Base-by-base conservation (phyloP, 2,888 invertebrate genomes). In the Athalia circularis region DNA sequence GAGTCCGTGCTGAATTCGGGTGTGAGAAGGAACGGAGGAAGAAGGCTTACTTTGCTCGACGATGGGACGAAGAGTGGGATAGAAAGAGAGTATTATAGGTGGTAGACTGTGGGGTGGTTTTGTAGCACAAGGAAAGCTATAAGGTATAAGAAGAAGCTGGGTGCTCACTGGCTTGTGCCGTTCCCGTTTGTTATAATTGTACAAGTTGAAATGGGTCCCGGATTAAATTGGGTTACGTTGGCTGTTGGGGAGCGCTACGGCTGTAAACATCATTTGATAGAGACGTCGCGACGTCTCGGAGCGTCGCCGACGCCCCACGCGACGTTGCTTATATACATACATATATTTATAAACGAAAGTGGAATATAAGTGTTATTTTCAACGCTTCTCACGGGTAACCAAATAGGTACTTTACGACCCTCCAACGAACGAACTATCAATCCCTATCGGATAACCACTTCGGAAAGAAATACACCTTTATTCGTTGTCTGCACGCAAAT, bases 181-280 rank as follows among this genome's bases (percentile, higher is more conserved):
- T 59, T 72, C 72, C 47, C 72, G 59, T 72, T 72, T 72, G 72
- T 72, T 72, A 72, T 72, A 72, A 72, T 72, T 72, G 72, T 72
- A 72, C 72, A 72, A 72, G 72, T 72, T 72, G 57, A 72, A 72
- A 72, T 72, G 72, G 72, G 72, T 59, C 72, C 47, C 29, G 72
- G 72, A 72, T 72, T 59, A 72, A 72, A 72, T 72, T 72, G 72
- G 72, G 72, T 72, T 72, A 72, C 72, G 72, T 59, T 72, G 57
- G 72, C 57, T 72, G 72, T 15, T 59, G 52, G n/a, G 59, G 72
- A 45, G 59, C 57, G 59, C 72, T 59, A 72, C 72, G 59, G 59
- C 72, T 72, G 72, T 72, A 72, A 59, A 59, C 72, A 72, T 72
- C 72, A 59, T 72, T 72, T 72, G 72, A 72, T 72, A 72, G 72